These are phyloP conservation scores for Acrocephalus arundinaceus DNA, from an alignment of 2,113 vertebrate species.

Conservation along the genomic window DNA sequence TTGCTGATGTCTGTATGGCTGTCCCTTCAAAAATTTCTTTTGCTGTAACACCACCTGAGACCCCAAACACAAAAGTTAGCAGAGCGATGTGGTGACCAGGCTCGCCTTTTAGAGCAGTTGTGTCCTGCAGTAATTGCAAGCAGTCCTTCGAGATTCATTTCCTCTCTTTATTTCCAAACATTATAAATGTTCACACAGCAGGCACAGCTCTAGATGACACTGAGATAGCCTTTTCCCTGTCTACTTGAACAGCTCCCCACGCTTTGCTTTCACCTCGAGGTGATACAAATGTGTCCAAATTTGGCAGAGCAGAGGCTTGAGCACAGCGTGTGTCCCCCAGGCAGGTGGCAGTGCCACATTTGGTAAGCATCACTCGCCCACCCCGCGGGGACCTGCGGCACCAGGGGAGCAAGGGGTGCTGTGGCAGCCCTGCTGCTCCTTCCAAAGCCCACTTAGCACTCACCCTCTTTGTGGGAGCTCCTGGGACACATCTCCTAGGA, in stretches of 20 bases:
- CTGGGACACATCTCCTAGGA: neutral
- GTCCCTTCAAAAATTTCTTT: neutral
- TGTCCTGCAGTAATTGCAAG: neutral
- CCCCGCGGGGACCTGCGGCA: fast-evolving
- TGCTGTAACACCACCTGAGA: neutral
- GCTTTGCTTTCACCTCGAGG: neutral
- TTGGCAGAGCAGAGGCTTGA: neutral
- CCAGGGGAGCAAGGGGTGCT: neutral
- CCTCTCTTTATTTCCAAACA: neutral
- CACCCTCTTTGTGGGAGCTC: neutral
- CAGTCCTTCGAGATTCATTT: neutral
- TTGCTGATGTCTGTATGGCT: neutral
- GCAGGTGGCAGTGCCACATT: neutral
- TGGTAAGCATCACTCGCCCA: neutral
- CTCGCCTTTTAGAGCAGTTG: neutral
- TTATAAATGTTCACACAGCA: neutral
- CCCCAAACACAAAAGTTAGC: neutral
- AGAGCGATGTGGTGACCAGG: neutral
- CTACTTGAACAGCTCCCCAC: neutral
- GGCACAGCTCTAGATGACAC: neutral
- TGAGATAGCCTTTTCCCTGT: neutral
- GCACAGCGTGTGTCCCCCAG: fast-evolving
- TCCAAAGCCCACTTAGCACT: neutral
- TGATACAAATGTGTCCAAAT: neutral
- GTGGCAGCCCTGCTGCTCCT: neutral